Conservation (phyloP, 2,797 vertebrate species). For the Microctenopoma lineatum region DNA sequence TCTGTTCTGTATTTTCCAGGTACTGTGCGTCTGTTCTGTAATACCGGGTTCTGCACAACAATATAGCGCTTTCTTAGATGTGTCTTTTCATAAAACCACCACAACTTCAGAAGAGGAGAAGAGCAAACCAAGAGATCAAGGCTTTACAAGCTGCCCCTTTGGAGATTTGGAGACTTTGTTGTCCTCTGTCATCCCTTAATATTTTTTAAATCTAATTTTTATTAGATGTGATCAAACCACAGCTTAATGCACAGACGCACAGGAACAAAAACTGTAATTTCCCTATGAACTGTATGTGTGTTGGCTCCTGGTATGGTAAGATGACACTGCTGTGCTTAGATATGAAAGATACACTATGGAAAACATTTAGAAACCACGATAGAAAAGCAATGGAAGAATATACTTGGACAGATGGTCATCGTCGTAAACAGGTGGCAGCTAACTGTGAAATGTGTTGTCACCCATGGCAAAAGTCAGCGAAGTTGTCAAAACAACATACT, state of each 20-base stretch:
- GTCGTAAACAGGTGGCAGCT: background rate
- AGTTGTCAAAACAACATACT: background rate
- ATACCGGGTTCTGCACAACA: background rate
- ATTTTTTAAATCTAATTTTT: too few species aligned
- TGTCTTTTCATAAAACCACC: background rate
- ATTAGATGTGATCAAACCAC: constrained; percentile 12
- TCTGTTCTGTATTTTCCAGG: background rate
- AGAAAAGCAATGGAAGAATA: constrained; percentile 1
- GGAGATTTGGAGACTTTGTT: too few species aligned
- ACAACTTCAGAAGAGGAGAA: background rate
- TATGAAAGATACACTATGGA: background rate
- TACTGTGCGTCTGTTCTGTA: background rate
- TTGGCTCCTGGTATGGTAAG: background rate
- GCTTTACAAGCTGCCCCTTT: background rate
- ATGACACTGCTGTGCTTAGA: background rate
- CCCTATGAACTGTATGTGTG: background rate
- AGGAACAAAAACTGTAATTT: background rate
- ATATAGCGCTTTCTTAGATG: background rate
- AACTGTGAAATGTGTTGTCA: constrained; percentile 4
- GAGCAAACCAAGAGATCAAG: background rate
- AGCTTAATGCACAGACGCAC: background rate
- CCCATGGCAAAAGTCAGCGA: background rate
- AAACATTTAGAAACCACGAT: background rate
- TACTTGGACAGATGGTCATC: background rate
- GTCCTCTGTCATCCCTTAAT: background rate